Evolutionary conservation across 1,140 invertebrate genomes (phyloP), one percentile per base, ranked within the genome.

Genomic region (Atopsyche davidsoni): DNA sequence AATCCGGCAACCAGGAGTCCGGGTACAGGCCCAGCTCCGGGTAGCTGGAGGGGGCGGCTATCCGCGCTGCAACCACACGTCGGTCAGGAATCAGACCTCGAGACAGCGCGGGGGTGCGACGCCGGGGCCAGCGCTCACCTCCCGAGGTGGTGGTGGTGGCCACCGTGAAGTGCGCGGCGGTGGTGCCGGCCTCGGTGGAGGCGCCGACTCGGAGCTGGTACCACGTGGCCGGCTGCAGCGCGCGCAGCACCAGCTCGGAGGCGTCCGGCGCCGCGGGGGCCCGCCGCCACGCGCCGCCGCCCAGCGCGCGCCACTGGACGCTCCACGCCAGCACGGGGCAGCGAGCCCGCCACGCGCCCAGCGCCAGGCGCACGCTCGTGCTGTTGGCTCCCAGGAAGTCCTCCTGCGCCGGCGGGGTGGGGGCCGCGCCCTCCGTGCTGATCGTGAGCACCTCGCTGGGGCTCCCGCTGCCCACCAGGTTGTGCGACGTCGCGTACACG

Each of bases 341-440:
- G 4, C 24, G 25, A 0, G 18, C 32, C 9, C 31, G 13, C n/a
- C n/a, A n/a, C n/a, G n/a, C n/a, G 11, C 47, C 39, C 25, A 42
- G 25, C 4, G 35, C 25, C 9, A 38, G 38, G 34, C 24, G 43
- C 14, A 42, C 36, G 21, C 38, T 28, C 24, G 24, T 21, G n/a
- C n/a, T n/a, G n/a, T n/a, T n/a, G n/a, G n/a, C n/a, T n/a, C n/a
- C n/a, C n/a, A n/a, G n/a, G n/a, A n/a, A n/a, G n/a, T n/a, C n/a
- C n/a, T n/a, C n/a, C 38, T 42, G 39, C 6, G 38, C 24, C 39
- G 11, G 47, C 28, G 39, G 21, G 0, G 84, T 78, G 70, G 89
- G 92, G 35, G 86, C 86, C 41, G 82, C 82, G 58, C 82, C 80
- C 46, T 79, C 77, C 87, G 85, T 87, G 56, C 74, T 77, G 10